These are phyloP conservation scores for Heliornis fulica DNA, from an alignment of 2,113 vertebrate genomes.

Conservation along the genomic window DNA sequence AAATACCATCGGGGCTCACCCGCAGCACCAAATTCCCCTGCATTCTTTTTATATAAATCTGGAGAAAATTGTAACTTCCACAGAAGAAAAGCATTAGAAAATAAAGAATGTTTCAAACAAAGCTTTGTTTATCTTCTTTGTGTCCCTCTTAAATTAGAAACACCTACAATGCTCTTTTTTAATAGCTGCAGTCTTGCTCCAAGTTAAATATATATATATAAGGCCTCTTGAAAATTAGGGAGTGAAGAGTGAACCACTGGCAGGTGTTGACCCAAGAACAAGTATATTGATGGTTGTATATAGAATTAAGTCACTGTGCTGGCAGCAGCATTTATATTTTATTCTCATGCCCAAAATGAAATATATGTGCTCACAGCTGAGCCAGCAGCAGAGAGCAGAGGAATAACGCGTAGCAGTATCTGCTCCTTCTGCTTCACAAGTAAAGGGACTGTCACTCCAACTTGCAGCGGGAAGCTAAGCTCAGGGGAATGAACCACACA, in stretches of 20 bases:
- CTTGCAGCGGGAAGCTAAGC: background rate
- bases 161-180: accelerated
- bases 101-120: background rate
- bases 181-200: background rate
- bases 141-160: background rate
- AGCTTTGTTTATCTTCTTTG: background rate
- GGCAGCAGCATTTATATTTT: background rate
- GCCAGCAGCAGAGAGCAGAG: background rate
- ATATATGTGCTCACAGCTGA: background rate
- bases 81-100: background rate
- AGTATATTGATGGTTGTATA: background rate
- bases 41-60: background rate
- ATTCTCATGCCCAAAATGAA: background rate
- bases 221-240: background rate
- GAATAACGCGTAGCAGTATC: accelerated
- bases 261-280: background rate
- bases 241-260: background rate
- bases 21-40: background rate
- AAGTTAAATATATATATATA: background rate
- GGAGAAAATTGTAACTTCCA: background rate
- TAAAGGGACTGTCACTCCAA: background rate
- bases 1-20: background rate
- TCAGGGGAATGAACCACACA: accelerated
- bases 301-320: background rate
- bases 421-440: background rate